These are phyloP conservation scores for Psettodes erumei DNA, from an alignment of 2,113 vertebrate species.

Conservation along the genomic window DNA sequence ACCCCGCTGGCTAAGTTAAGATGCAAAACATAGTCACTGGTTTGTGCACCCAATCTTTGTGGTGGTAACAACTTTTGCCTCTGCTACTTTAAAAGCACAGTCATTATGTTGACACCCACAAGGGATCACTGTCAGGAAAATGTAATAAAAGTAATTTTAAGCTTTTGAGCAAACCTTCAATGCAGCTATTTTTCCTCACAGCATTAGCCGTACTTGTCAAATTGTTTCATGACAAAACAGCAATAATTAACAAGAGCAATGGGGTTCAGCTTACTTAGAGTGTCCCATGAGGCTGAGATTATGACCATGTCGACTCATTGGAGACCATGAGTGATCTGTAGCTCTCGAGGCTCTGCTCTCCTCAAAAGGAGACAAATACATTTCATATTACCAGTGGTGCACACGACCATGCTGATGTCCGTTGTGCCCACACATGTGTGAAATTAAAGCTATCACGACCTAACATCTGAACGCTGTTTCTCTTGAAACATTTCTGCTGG, in stretches of 20 bases:
- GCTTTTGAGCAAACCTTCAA: background rate
- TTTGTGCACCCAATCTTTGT: background rate
- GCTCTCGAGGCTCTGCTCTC: conserved; percentile 35
- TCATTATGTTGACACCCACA: background rate
- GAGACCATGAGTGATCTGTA: conserved; percentile 39
- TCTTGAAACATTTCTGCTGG: conserved; percentile 69
- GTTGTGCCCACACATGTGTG: conserved; percentile 79
- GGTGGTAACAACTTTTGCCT: background rate
- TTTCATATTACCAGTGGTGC: conserved; percentile 60
- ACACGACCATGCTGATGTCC: conserved; percentile 54
- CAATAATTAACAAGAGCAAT: conserved; percentile 6
- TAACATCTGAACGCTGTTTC: conserved; percentile 75
- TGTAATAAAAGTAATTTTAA: background rate
- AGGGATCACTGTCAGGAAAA: background rate
- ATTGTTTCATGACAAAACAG: conserved; percentile 17
- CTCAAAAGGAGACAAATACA: conserved; percentile 62
- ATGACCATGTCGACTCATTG: conserved; percentile 33
- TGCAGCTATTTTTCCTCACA: background rate
- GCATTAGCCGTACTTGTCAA: background rate
- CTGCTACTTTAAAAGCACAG: background rate
- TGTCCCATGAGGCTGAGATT: conserved; percentile 22
- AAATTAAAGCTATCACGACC: conserved; percentile 81
- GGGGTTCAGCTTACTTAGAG: background rate
- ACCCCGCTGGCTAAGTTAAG: background rate
- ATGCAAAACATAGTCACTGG: background rate